Percentiles rank a stretch among this genome's conserved stretches.
phyloP scores from a whole-genome alignment of 2,113 vertebrate species.

The Gobiocypris rarus region DNA sequence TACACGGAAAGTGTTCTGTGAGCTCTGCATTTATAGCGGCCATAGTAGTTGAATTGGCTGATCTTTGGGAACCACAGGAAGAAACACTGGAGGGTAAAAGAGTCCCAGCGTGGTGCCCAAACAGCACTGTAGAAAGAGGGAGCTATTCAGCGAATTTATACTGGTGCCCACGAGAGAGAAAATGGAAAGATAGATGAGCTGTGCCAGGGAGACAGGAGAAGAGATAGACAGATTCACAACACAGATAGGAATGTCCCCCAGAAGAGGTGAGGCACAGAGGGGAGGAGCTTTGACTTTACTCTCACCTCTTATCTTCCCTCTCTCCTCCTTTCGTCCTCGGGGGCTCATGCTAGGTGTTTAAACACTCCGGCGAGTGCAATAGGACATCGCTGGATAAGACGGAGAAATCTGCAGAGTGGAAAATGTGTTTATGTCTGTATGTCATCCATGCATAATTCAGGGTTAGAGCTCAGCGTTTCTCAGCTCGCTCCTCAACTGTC shows the following conservation, averaged over 20 bases:
- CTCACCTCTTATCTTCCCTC: constrained; percentile 49
- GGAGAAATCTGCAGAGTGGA: constrained; percentile 46
- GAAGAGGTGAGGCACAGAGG: constrained; percentile 42
- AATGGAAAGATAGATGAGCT: not conserved
- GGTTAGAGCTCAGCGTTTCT: constrained; percentile 32
- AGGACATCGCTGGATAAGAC: constrained; percentile 46
- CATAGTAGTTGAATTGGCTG: constrained; percentile 11
- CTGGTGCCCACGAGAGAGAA: constrained; percentile 31
- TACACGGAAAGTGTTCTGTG: not conserved
- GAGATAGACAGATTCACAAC: constrained; percentile 50
- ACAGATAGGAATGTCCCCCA: constrained; percentile 39
- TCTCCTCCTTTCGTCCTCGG: constrained; percentile 21
- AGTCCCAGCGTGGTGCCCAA: not conserved
- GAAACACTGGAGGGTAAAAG: not conserved
- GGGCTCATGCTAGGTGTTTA: constrained; percentile 41
- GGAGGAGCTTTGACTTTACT: constrained; percentile 49
- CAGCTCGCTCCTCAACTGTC: constrained; percentile 16
- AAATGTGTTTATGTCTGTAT: constrained; percentile 52
- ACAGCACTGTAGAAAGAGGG: constrained; percentile 31
- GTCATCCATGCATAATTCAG: constrained; percentile 47
- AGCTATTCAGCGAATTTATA: constrained; percentile 34
- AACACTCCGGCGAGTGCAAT: constrained; percentile 30
- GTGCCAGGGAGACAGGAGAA: constrained; percentile 24
- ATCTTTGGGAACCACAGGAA: not conserved
- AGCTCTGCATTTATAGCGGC: constrained; percentile 25